phyloP scores from a whole-genome alignment of 1,140 invertebrate genomes.

The Scaptomyza hsui region DNA sequence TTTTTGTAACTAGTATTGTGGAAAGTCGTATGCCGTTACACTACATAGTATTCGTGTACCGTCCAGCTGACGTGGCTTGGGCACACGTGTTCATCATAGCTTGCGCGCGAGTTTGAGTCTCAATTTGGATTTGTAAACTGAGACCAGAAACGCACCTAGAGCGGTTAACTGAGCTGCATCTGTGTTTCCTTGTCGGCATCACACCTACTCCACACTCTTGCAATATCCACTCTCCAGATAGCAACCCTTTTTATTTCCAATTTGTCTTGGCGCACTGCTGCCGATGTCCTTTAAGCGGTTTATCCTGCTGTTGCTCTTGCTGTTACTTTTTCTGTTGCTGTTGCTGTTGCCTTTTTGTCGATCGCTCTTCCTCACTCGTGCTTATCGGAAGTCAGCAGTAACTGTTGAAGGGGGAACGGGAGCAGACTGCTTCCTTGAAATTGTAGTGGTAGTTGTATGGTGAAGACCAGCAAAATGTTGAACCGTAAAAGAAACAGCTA shows the following conservation, averaged over 20 bases:
- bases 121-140: slow-evolving; percentile 77
- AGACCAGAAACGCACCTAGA: slow-evolving; percentile 23
- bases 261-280: slow-evolving; percentile 45
- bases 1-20: slow-evolving; percentile 18
- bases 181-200: slow-evolving; percentile 73
- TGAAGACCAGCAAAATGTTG: slow-evolving; percentile 35
- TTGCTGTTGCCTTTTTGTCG: slow-evolving; percentile 25
- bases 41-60: slow-evolving; percentile 12
- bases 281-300: slow-evolving; percentile 70
- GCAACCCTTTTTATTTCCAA: slow-evolving; percentile 60
- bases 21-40: slow-evolving; percentile 22
- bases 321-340: slow-evolving; percentile 33
- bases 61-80: slow-evolving; percentile 62
- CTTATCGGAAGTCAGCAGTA: slow-evolving; percentile 79
- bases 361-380: slow-evolving; percentile 62
- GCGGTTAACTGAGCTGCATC: slow-evolving; percentile 32
- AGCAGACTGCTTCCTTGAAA: slow-evolving; percentile 67
- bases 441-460: slow-evolving; percentile 29
- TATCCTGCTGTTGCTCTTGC: slow-evolving; percentile 74
- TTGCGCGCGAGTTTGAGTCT: slow-evolving; percentile 64
- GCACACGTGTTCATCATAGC: slow-evolving; percentile 65
- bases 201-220: slow-evolving; percentile 55
- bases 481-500: slow-evolving; percentile 72
- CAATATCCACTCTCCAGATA: slow-evolving; percentile 6
- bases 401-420: slow-evolving; percentile 57